A percentile compares a stretch with the other conserved stretches of the same genome.
Evolutionary conservation across 2,888 invertebrate species (phyloP).

Genomic region (Megastigmus dorsalis): DNA sequence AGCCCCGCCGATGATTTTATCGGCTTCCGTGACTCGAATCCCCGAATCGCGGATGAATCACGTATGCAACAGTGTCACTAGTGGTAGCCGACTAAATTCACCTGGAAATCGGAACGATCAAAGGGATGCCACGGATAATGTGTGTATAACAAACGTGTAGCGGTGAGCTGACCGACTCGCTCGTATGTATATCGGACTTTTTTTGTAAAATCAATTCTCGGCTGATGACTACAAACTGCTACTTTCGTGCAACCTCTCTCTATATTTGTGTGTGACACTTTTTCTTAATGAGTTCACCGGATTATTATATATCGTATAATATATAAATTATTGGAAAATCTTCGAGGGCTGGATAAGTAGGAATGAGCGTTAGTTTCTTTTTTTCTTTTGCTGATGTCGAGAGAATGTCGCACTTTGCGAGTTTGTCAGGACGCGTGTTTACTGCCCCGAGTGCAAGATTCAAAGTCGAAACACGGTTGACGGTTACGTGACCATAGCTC

Average conservation of each 20-base stretch:
- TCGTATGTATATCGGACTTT: slow-evolving; percentile 52
- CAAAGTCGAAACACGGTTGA: slow-evolving; percentile 47
- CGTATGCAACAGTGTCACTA: too few species aligned
- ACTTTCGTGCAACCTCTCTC: too few species aligned
- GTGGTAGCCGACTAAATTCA: slow-evolving; percentile 38
- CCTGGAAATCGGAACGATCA: slow-evolving; percentile 48
- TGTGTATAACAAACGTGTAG: too few species aligned
- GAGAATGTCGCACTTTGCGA: slow-evolving; percentile 13
- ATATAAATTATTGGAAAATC: too few species aligned
- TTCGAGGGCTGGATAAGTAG: too few species aligned
- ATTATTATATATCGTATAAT: too few species aligned
- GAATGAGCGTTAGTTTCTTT: too few species aligned
- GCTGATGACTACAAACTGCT: slow-evolving; percentile 10
- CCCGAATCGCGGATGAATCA: slow-evolving; percentile 47
- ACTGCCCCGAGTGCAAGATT: slow-evolving; percentile 15
- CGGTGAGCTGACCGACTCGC: too few species aligned
- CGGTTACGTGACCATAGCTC: slow-evolving; percentile 66
- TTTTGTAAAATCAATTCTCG: slow-evolving; percentile 51
- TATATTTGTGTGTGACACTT: slow-evolving; percentile 42
- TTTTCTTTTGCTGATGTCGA: too few species aligned
- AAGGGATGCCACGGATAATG: slow-evolving; percentile 17
- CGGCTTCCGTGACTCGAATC: slow-evolving; percentile 54
- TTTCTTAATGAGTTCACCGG: slow-evolving; percentile 54
- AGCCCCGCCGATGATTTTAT: slow-evolving; percentile 53
- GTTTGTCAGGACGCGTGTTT: slow-evolving; percentile 23